Percentiles rank a stretch among this genome's conserved stretches.
phyloP scores from a whole-genome alignment of 2,888 invertebrate species.

The Drymonia ruficornis region DNA sequence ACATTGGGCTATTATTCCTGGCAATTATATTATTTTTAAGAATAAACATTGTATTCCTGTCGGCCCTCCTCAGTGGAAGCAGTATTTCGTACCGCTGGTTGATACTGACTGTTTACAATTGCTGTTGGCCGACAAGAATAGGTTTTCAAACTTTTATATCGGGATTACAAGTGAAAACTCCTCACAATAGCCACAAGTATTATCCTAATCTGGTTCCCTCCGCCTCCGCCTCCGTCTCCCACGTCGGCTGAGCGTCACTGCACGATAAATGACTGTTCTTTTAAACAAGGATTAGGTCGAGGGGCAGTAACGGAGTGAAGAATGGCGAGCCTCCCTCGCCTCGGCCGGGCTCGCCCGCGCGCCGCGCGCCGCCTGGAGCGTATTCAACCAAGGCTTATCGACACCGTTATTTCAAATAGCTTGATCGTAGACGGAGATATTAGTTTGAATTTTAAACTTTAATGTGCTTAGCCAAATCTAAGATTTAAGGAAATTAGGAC shows the following conservation, averaged over 20 bases:
- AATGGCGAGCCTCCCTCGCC: slow-evolving; percentile 22
- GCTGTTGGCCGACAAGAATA: too few relatives aligned
- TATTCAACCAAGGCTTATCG: slow-evolving; percentile 32
- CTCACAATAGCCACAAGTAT: neutral
- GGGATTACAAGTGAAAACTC: neutral
- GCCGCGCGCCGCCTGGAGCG: neutral
- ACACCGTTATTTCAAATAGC: slow-evolving; percentile 22
- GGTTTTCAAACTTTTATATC: neutral
- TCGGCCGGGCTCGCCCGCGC: slow-evolving; percentile 1
- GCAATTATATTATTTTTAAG: too few relatives aligned
- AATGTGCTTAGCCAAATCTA: neutral
- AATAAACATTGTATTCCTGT: too few relatives aligned
- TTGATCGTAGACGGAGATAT: slow-evolving; percentile 9
- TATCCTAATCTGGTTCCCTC: slow-evolving; percentile 2
- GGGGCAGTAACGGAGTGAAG: slow-evolving; percentile 27
- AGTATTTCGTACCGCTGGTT: too few relatives aligned
- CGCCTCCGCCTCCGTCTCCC: slow-evolving; percentile 3
- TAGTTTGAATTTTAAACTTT: neutral
- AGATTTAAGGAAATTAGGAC: too few relatives aligned
- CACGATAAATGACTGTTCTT: slow-evolving; percentile 66
- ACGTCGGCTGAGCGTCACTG: slow-evolving; percentile 23
- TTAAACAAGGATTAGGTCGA: slow-evolving; percentile 58
- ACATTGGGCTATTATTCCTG: too few relatives aligned
- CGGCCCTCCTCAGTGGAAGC: too few relatives aligned
- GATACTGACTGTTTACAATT: too few relatives aligned